Percentiles rank a stretch among this genome's conserved stretches.
phyloP scores from a whole-genome alignment of 2,113 vertebrate species.

The Apodemus sylvaticus region DNA sequence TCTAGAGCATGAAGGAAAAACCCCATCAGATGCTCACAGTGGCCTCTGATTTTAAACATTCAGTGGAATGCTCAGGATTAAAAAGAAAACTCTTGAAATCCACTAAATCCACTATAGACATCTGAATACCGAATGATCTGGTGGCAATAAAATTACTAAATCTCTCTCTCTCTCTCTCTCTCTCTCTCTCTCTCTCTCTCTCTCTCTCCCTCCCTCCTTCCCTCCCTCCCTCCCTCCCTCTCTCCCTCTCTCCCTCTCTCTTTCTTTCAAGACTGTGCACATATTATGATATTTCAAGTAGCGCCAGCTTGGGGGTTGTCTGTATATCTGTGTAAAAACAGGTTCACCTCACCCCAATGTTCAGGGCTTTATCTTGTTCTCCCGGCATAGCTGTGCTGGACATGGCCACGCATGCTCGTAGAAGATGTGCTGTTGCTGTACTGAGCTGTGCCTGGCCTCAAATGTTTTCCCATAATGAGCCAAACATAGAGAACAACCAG shows the following conservation, averaged over 20 bases:
- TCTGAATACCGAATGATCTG: not conserved
- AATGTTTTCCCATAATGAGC: slow-evolving; percentile 39
- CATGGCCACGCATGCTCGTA: not conserved
- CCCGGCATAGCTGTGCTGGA: not conserved
- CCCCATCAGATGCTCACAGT: not conserved
- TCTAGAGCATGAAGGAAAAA: not conserved
- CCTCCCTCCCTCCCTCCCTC: too few species aligned
- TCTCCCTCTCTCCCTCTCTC: accelerated
- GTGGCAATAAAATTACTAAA: not conserved
- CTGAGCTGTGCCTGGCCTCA: slow-evolving; percentile 44
- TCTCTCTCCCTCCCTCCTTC: too few species aligned
- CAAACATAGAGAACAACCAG: slow-evolving; percentile 23
- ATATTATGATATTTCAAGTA: not conserved
- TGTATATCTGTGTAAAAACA: not conserved
- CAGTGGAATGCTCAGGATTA: not conserved
- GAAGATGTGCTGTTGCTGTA: not conserved
- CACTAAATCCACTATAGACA: not conserved
- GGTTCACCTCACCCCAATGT: not conserved
- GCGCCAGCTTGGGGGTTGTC: not conserved
- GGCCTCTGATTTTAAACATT: not conserved
- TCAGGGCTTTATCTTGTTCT: not conserved
- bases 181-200: too few species aligned
- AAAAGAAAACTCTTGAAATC: not conserved
- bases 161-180: not conserved
- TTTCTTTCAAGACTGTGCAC: not conserved